Base-by-base conservation (phyloP, 2,113 vertebrate species). In the Ascaphus truei region DNA sequence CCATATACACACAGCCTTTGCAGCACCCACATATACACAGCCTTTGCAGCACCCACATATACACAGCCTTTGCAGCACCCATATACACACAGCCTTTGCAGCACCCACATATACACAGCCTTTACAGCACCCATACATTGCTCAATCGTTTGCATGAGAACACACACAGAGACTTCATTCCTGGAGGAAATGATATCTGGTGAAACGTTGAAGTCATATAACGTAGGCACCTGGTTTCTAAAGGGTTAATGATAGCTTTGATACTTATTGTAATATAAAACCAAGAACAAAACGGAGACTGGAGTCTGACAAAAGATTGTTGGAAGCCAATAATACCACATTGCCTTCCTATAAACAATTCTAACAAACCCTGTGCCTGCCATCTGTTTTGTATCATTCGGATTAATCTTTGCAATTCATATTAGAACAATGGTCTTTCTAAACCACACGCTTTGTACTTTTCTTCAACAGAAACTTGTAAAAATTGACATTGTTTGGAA, bases 361-460 rank as follows among this genome's bases (percentile, higher is more conserved):
- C 55, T 51, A 68, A 68, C 66, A 68, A 68, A 68, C 66, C 25
- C 43, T 37, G 30, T 23, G 55, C 66, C 51, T 68, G 56, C 66
- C 55, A 68, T 68, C 66, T 68, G 66, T 68, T 68, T 68, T 68
- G 55, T 60, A 68, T 68, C 66, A 68, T 68, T 68, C 34, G 66
- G 66, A 68, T 68, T 68, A 68, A 68, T 68, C 55, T 68, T 68
- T 68, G 66, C 66, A 59, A 68, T 68, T 45, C 66, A 68, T 68
- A 68, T 59, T 50, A 68, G 55, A 68, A 68, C 66, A 68, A 68
- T 68, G 55, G 66, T 22, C 66, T 37, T 59, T 68, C 41, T 59
- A 37, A 51, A 47, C 55, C 37, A 50, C 23, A 11, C 25, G n/a
- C 66, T 68, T 68, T 68, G 66, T 68, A 68, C 55, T 68, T 60